Base-by-base conservation (phyloP, 2,888 invertebrate genomes). In the Cephus sareptanus region DNA sequence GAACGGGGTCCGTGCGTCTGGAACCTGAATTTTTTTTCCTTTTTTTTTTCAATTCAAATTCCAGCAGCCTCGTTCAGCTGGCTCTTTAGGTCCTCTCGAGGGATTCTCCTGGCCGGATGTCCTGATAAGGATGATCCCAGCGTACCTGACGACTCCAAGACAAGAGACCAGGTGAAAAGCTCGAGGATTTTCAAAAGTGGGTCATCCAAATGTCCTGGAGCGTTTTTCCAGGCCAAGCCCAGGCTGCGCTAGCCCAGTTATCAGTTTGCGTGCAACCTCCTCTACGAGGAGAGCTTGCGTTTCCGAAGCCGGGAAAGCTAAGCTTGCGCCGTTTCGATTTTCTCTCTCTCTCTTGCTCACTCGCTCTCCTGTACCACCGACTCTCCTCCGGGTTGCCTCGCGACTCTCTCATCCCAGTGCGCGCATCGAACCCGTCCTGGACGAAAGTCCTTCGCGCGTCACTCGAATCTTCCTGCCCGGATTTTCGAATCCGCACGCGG, bases 371-470 rank as follows among this genome's bases (percentile, higher is more conserved):
- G 79, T 83, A 81, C 83, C 84, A 85, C 79, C 82, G 81, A 85
- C 85, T 81, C 80, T 83, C 82, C 80, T 82, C 81, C 77, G 80
- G 78, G 76, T 73, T 78, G 76, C 70, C 71, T 74, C 56, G 73
- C 76, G 75, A 80, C 68, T 71, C 69, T 75, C 80, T 71, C 78
- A 79, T 80, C 79, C 80, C 85, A 89, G 89, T 89, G 87, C 87
- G 88, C 89, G 88, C 86, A 87, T 87, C 89, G 90, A 94, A 94
- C 92, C 94, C 95, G 89, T 90, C 89, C 90, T 87, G 89, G 87
- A 88, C 89, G 89, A 88, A 88, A 86, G 90, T 89, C 90, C 88
- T 87, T 86, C 85, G 85, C 86, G 86, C 82, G 69, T 69, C 76
- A 69, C 76, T 69, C 33, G 70, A 0, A 33, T 23, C 13, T 9